These are phyloP conservation scores for Timema cristinae DNA, from an alignment of 2,888 invertebrate genomes.

Conservation along the genomic window DNA sequence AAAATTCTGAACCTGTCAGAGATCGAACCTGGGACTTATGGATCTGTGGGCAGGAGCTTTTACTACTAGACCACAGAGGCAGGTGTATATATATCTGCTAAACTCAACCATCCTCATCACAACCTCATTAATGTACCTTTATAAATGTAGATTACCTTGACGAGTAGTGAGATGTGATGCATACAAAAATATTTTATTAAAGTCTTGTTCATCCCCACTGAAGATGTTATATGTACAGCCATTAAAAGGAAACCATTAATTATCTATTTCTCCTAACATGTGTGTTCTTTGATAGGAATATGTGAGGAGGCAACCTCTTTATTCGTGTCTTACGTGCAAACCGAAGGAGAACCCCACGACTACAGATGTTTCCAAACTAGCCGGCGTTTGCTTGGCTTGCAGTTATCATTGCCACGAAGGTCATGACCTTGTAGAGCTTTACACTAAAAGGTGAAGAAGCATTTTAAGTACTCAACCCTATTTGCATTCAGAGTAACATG, in stretches of 20 bases:
- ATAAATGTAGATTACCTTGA: too few species aligned
- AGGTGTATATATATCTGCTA: too few species aligned
- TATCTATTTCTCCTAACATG: conserved; percentile 15
- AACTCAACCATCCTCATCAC: too few species aligned
- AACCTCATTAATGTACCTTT: too few species aligned
- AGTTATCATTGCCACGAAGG: conserved; percentile 92
- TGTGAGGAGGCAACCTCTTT: conserved; percentile 87
- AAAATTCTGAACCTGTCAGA: too few species aligned
- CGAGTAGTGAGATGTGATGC: too few species aligned
- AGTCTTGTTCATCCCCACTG: neutral
- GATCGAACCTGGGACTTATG: too few species aligned
- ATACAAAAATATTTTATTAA: too few species aligned
- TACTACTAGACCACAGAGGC: too few species aligned
- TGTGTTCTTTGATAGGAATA: conserved; percentile 66
- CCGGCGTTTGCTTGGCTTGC: conserved; percentile 92
- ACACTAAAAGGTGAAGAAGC: conserved; percentile 67
- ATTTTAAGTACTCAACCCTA: too few species aligned
- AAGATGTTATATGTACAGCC: neutral
- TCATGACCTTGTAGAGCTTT: conserved; percentile 91
- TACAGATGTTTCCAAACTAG: conserved; percentile 54
- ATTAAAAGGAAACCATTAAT: neutral
- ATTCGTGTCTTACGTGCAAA: conserved; percentile 89
- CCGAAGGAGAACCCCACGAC: conserved; percentile 51
- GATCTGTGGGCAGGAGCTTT: too few species aligned
- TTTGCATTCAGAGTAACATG: too few species aligned